Evolutionary conservation across 2,888 invertebrate species (phyloP).

Genomic region (Macroteleia sp.): DNA sequence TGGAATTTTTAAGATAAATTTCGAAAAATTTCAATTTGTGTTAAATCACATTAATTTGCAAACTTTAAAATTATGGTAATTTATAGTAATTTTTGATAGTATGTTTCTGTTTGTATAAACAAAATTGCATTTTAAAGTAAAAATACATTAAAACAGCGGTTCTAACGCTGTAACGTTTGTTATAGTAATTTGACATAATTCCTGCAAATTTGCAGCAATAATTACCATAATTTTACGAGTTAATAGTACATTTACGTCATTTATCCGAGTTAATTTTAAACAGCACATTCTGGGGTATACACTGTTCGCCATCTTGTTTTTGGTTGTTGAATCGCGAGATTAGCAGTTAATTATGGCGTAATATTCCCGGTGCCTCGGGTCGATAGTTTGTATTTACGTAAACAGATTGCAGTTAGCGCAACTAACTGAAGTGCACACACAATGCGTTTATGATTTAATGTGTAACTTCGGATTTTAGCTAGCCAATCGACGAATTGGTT

Average conservation of each 20-base stretch:
- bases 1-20: too few species aligned
- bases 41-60: too few species aligned
- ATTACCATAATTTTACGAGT: not conserved
- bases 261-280: not conserved
- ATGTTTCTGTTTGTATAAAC: too few species aligned
- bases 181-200: too few species aligned
- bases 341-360: conserved; percentile 53
- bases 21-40: too few species aligned
- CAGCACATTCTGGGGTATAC: not conserved
- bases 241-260: not conserved
- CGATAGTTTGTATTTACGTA: conserved; percentile 62
- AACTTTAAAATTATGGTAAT: too few species aligned
- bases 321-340: conserved; percentile 52
- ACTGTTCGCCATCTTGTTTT: conserved; percentile 57
- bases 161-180: too few species aligned
- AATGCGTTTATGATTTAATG: conserved; percentile 32
- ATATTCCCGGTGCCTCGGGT: conserved; percentile 47
- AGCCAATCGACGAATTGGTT: conserved; percentile 18
- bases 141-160: too few species aligned
- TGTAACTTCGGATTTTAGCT: conserved; percentile 25
- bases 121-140: too few species aligned
- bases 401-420: conserved; percentile 61
- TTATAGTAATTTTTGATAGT: too few species aligned
- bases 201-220: too few species aligned
- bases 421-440: conserved; percentile 53